Conservation (phyloP, 2,797 vertebrate species). For the Aselliscus stoliczkanus region DNA sequence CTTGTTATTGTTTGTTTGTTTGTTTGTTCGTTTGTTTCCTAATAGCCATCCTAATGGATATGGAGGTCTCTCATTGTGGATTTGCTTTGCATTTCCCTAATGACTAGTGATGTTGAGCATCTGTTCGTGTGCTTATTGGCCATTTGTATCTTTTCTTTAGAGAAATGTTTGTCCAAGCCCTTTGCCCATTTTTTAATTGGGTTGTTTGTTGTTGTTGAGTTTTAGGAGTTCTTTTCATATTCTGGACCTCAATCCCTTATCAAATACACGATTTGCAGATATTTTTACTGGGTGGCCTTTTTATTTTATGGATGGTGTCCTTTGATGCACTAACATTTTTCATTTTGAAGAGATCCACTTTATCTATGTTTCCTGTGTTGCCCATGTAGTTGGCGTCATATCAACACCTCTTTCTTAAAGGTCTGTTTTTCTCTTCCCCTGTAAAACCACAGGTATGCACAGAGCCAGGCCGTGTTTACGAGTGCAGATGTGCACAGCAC, state of each 20-base stretch:
- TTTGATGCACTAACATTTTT: neutral
- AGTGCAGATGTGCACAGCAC: conserved; percentile 78
- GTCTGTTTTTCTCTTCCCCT: conserved; percentile 23
- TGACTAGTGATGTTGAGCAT: neutral
- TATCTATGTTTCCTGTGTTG: neutral
- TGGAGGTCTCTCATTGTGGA: neutral
- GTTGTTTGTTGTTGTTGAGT: neutral
- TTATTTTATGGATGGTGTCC: neutral
- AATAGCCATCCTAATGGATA: neutral
- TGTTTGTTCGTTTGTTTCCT: neutral
- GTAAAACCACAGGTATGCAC: conserved; percentile 75
- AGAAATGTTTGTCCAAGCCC: neutral
- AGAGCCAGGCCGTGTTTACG: conserved; percentile 79
- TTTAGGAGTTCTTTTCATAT: neutral
- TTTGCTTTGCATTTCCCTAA: neutral
- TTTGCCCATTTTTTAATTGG: neutral
- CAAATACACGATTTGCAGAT: neutral
- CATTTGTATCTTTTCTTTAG: neutral
- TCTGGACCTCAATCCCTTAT: neutral
- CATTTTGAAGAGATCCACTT: neutral
- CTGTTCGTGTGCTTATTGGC: neutral
- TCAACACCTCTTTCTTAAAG: conserved; percentile 1
- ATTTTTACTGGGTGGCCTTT: neutral
- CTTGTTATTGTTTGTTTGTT: neutral
- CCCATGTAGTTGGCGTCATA: neutral